Conservation (phyloP, 2,113 vertebrate species). For the Osmerus eperlanus region DNA sequence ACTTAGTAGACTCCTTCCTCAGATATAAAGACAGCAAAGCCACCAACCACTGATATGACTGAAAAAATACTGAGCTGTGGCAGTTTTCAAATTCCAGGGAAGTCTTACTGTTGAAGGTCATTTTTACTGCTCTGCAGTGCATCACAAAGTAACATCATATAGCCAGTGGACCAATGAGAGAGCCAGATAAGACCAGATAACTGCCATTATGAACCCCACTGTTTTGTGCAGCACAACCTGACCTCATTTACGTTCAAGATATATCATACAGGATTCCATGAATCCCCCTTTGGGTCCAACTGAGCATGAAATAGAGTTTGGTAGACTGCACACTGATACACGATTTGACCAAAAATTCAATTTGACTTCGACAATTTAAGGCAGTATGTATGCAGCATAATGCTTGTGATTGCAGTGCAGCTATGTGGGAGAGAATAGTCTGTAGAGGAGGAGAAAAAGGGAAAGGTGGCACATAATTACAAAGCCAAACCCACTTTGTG, state of each 20-base stretch:
- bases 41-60: not conserved
- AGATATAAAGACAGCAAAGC: not conserved
- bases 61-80: not conserved
- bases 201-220: slow-evolving; percentile 32
- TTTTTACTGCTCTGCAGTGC: slow-evolving; percentile 2
- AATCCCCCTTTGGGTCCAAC: slow-evolving; percentile 54
- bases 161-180: slow-evolving; percentile 26
- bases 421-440: not conserved
- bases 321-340: slow-evolving; percentile 46
- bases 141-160: slow-evolving; percentile 20
- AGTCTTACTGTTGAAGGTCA: slow-evolving; percentile 1
- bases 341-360: slow-evolving; percentile 50
- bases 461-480: slow-evolving; percentile 57
- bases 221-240: slow-evolving; percentile 37
- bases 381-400: slow-evolving; percentile 30
- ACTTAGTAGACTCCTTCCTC: slow-evolving; percentile 38
- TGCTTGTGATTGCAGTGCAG: not conserved
- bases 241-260: slow-evolving; percentile 50
- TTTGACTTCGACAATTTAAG: slow-evolving; percentile 58
- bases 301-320: slow-evolving; percentile 66
- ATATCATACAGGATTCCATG: slow-evolving; percentile 44
- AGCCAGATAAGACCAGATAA: slow-evolving; percentile 48
- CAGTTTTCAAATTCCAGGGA: slow-evolving; percentile 3
- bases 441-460: slow-evolving; percentile 11
- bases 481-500: slow-evolving; percentile 60